A percentile compares a stretch with the other conserved stretches of the same genome.
phyloP scores from a whole-genome alignment of 2,888 invertebrate species.

The Andrena praecox region DNA sequence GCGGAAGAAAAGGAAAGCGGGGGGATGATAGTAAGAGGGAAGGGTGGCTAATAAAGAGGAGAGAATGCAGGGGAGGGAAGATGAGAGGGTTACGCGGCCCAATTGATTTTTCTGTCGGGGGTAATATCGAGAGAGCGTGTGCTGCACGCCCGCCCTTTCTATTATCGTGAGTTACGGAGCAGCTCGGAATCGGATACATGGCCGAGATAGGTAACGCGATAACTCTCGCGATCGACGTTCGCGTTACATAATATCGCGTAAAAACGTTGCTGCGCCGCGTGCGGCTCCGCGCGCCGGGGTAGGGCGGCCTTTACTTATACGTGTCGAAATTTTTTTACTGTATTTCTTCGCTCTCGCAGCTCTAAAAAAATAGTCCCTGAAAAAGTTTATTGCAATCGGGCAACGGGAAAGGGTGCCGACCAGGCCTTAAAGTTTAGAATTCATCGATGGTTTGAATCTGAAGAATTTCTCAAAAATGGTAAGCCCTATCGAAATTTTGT shows the following conservation, averaged over 20 bases:
- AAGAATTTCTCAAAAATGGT: no score
- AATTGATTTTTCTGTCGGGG: constrained; percentile 61
- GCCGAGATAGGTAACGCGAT: constrained; percentile 39
- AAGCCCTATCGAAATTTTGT: no score
- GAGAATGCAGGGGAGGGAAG: constrained; percentile 12
- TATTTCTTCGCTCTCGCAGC: no score
- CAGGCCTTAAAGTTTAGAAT: no score
- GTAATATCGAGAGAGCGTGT: constrained; percentile 55
- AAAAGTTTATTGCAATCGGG: no score
- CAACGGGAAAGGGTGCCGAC: no score
- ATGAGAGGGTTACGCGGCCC: constrained; percentile 30
- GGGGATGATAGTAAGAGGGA: constrained; percentile 17
- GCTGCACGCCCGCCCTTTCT: constrained; percentile 33
- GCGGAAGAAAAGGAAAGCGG: constrained; percentile 9
- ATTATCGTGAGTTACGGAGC: constrained; percentile 28
- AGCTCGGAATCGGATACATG: constrained; percentile 9
- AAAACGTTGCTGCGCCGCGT: neutral
- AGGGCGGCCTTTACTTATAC: neutral
- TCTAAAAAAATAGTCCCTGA: no score
- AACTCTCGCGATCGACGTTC: constrained; percentile 36
- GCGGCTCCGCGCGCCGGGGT: neutral
- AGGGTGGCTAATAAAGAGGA: neutral
- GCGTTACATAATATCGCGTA: constrained; percentile 25
- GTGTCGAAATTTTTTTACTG: no score
- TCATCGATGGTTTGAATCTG: no score